These are phyloP conservation scores for Microcebus tavaratra DNA, from an alignment of 2,113 vertebrate species.

Conservation along the genomic window DNA sequence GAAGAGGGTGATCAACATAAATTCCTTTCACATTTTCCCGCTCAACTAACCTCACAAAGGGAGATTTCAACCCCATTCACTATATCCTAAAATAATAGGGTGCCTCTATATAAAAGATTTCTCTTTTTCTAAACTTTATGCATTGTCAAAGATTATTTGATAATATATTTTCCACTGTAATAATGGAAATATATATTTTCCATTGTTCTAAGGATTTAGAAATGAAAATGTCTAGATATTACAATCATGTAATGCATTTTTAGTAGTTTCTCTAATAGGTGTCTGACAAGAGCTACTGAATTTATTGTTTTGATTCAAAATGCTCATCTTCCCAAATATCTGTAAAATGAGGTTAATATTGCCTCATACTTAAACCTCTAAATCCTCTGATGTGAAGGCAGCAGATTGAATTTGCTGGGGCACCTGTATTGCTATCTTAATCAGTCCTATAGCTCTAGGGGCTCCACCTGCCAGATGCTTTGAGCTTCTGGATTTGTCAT, in stretches of 20 bases:
- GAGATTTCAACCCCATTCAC: background rate
- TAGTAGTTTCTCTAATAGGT: background rate
- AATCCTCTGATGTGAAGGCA: background rate
- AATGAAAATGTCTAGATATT: background rate
- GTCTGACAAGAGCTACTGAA: background rate
- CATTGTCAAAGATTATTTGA: background rate
- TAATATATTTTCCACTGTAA: background rate
- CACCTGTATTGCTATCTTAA: rapidly evolving
- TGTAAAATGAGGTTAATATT: background rate
- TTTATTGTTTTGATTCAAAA: background rate
- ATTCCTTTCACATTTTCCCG: background rate
- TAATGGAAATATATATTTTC: too few species aligned
- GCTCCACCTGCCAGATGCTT: background rate
- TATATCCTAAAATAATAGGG: background rate
- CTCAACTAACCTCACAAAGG: background rate
- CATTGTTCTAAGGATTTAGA: background rate
- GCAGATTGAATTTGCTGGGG: background rate
- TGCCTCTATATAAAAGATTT: background rate
- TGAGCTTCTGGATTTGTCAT: background rate
- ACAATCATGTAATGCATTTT: background rate
- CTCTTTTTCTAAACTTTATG: background rate
- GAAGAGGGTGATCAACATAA: background rate
- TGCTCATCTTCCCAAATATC: background rate
- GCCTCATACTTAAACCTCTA: background rate
- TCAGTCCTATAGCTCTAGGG: background rate